Evolutionary conservation across 1,140 invertebrate genomes (phyloP).

Genomic region (Hyposmocoma kahamanoa): DNA sequence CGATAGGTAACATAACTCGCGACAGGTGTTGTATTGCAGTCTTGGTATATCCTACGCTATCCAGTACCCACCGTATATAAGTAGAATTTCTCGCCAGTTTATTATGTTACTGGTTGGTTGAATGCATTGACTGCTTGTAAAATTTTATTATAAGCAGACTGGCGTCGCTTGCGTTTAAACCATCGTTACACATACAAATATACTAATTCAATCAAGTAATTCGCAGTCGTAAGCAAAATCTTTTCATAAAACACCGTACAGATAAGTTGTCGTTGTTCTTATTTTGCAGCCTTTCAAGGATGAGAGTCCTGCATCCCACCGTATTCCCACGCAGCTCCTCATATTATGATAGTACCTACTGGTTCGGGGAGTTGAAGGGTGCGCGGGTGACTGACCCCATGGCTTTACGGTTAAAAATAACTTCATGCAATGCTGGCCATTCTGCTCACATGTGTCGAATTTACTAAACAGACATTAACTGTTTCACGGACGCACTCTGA

Average conservation of each 20-base stretch:
- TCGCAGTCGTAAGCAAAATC: constrained; percentile 25
- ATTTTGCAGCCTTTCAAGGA: constrained; percentile 31
- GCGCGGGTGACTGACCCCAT: constrained; percentile 64
- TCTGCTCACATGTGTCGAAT: constrained; percentile 71
- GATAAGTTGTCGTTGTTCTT: constrained; percentile 27
- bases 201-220: too few species aligned
- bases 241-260: constrained; percentile 13
- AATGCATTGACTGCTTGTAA: too few species aligned
- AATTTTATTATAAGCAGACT: too few species aligned
- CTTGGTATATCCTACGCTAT: too few species aligned
- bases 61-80: too few species aligned
- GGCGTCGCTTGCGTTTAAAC: too few species aligned
- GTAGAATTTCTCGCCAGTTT: too few species aligned
- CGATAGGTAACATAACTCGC: constrained; percentile 5
- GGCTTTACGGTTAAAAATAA: constrained; percentile 71
- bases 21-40: constrained; percentile 33
- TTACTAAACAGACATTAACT: constrained; percentile 69
- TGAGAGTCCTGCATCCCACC: constrained; percentile 34
- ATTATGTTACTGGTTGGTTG: too few species aligned
- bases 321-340: constrained; percentile 68
- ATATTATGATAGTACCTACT: constrained; percentile 63
- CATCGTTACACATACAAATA: too few species aligned
- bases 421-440: constrained; percentile 56
- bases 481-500: constrained; percentile 69
- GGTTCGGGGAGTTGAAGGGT: constrained; percentile 51